Base-by-base conservation (phyloP, 2,888 invertebrate species). In the Pristionchus arcanus region DNA sequence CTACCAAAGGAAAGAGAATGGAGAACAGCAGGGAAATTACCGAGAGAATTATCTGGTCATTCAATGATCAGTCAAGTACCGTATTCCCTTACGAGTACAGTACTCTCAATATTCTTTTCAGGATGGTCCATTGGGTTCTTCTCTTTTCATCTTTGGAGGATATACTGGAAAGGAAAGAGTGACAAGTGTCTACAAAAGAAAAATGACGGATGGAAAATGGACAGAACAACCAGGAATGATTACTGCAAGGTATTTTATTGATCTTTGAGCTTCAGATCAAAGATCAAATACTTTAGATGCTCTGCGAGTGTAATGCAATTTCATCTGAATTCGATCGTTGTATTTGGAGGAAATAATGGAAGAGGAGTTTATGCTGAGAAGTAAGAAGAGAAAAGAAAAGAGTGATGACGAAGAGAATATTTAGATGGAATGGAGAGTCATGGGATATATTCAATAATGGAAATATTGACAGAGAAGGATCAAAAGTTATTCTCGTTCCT, bases 361-460 rank as follows among this genome's bases (percentile, higher is more conserved):
- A 66, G 66, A 68, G 87, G 87, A 87, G 42, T n/a, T 28, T 87
- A 66, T 87, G 68, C 68, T 15, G 87, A 87, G 87, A 87, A 59
- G 87, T 87, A 25, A 59, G 34, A 63, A 34, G 53, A 55, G 7
- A 11, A 55, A 21, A 53, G 42, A 49, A 53, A 34, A 19, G 28
- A 53, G n/a, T 28, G 28, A 9, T 1, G n/a, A 28, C 16, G 28
- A 49, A 25, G 81, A 11, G 4, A 19, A n/a, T 42, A 53, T 53
- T 81, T 9, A 85, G 84, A 59, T 85, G 55, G 59, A 85, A 85
- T 59, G 84, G 84, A 59, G 34, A 85, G 16, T 34, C 31, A 25
- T 85, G 84, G 84, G 84, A 85, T 19, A 15, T 37, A 55, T 34
- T 85, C 59, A 34, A 55, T 25, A 59, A 42, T 81, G 42, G 49